phyloP scores from a whole-genome alignment of 35 echinoderm and acorn worm genomes.

The Holothuria glaberrima region DNA sequence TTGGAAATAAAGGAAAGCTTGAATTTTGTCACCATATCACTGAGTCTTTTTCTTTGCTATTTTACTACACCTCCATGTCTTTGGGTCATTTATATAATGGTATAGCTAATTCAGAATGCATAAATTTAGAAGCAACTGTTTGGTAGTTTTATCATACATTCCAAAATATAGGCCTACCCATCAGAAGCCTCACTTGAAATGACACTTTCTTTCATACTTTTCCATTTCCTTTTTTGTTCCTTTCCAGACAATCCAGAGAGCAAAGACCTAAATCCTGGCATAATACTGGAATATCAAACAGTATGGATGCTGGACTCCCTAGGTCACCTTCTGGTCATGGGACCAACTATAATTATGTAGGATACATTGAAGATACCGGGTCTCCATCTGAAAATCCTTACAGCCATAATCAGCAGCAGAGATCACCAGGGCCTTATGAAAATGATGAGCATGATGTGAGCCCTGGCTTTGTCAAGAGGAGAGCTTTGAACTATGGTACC shows the following conservation, averaged over 20 bases:
- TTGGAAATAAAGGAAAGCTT: too few relatives aligned
- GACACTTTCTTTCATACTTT: neutral
- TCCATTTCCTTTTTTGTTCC: conserved; percentile 17
- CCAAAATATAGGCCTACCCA: too few relatives aligned
- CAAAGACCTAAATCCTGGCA: conserved; percentile 80
- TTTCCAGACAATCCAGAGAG: conserved; percentile 2
- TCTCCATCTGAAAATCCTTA: conserved; percentile 22
- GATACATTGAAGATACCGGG: neutral
- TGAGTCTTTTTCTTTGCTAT: too few relatives aligned
- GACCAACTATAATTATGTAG: neutral
- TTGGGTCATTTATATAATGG: too few relatives aligned
- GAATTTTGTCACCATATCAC: too few relatives aligned
- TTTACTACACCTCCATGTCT: too few relatives aligned
- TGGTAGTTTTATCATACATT: too few relatives aligned
- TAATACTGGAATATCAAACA: conserved; percentile 53
- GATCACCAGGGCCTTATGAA: conserved; percentile 14
- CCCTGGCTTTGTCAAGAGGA: conserved; percentile 57
- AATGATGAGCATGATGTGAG: conserved; percentile 16
- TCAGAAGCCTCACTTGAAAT: too few relatives aligned
- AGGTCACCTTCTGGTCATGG: neutral
- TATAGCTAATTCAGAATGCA: too few relatives aligned
- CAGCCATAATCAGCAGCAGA: neutral
- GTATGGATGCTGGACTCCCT: conserved; percentile 23
- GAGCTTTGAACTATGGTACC: conserved; percentile 28
- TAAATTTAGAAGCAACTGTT: too few relatives aligned